Base-by-base conservation (phyloP, 2,113 vertebrate genomes). In the Pipra filicauda region DNA sequence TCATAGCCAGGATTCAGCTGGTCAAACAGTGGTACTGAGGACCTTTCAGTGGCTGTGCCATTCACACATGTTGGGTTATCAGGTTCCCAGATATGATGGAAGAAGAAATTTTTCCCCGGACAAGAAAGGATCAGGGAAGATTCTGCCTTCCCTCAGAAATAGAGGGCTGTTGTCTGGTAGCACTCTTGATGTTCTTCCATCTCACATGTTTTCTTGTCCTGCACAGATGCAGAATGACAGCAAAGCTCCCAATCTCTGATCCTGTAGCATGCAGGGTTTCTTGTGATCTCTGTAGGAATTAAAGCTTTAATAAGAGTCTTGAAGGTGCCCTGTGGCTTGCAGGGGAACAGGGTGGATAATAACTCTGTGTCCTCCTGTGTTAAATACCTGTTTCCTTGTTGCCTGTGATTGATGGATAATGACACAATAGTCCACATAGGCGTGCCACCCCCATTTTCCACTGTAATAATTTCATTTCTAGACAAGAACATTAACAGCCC, bases 311-410 rank as follows among this genome's bases (percentile, higher is more conserved):
- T 89, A 91, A 93, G 59, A 59, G 69, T 30, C 69, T 66, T 55
- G 52, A 55, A 95, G 31, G 52, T 48, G 76, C 64, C 85, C 85
- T 65, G 35, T 80, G 31, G 91, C 52, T 92, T 43, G 26, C 35
- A 88, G 33, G 65, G 70, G 72, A 91, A 35, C 3, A 13, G 72
- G 69, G 73, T 0, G 3, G 86, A 71, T 84, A 95, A 89, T 74
- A 86, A 78, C 52, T 41, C 12, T 6, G 19, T 67, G 70, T 77
- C 89, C 73, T 92, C 78, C 89, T 48, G 86, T 51, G 89, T 62
- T 95, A 95, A 97, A 88, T 93, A 93, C 41, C 80, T 64, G 65
- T 84, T 95, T 95, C 76, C 76, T 84, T 78, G 52, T 76, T 81
- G 89, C 52, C 76, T 67, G 39, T 74, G 86, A 92, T 39, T 93